phyloP scores from a whole-genome alignment of 2,888 invertebrate species.

The Chaetogeoica ovagalla region DNA sequence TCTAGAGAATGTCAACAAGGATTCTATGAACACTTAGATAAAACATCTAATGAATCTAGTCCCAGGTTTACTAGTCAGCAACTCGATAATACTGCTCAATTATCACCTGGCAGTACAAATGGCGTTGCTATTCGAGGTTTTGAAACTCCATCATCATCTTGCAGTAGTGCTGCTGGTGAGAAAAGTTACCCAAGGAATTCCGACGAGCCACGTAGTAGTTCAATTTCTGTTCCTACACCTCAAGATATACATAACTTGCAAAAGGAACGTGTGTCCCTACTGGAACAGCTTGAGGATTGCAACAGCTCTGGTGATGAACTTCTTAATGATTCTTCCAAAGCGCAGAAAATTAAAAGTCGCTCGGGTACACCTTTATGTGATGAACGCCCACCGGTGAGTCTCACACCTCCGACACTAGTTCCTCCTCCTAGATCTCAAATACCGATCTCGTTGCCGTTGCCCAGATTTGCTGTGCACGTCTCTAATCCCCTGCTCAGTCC shows the following conservation, averaged over 20 bases:
- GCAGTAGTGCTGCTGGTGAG: conserved; percentile 52
- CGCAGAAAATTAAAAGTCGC: conserved; percentile 67
- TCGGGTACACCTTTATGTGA: conserved; percentile 85
- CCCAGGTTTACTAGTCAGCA: conserved; percentile 37
- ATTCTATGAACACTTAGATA: conserved; percentile 89
- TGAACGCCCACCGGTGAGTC: conserved; percentile 80
- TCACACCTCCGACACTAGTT: conserved; percentile 69
- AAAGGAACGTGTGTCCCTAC: conserved; percentile 69
- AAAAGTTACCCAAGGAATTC: conserved; percentile 49
- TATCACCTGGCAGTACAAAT: conserved; percentile 52
- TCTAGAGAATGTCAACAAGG: conserved; percentile 92
- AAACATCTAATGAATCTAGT: conserved; percentile 62
- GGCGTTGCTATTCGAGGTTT: conserved; percentile 54
- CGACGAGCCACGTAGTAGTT: conserved; percentile 54
- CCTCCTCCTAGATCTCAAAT: conserved; percentile 64
- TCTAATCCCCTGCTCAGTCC: conserved; percentile 58
- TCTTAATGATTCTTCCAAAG: conserved; percentile 61
- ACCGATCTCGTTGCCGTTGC: conserved; percentile 82
- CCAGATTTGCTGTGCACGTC: conserved; percentile 67
- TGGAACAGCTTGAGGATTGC: conserved; percentile 67
- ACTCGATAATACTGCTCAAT: conserved; percentile 32
- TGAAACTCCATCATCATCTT: conserved; percentile 56
- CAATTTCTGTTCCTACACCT: conserved; percentile 58
- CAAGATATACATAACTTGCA: conserved; percentile 71
- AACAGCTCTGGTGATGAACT: conserved; percentile 57